These are phyloP conservation scores for Blennius ocellaris DNA, from an alignment of 2,113 vertebrate species.

Conservation along the genomic window DNA sequence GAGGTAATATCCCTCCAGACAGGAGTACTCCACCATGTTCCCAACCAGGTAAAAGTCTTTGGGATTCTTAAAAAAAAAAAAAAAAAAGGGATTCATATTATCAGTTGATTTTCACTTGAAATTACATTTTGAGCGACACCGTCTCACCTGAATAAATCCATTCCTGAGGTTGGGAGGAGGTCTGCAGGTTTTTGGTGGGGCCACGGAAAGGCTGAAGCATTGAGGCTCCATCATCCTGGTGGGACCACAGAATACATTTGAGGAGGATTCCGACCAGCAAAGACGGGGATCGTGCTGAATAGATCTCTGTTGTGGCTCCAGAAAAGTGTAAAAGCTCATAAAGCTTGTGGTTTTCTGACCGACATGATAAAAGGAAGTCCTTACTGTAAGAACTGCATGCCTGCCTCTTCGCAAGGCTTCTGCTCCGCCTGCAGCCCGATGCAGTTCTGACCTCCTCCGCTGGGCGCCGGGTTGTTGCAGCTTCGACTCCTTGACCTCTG, in stretches of 20 bases:
- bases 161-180: conserved; percentile 87
- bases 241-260: conserved; percentile 1
- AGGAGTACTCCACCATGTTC: conserved; percentile 86
- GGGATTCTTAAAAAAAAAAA: too few species aligned
- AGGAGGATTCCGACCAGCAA: too few species aligned
- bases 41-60: conserved; percentile 84
- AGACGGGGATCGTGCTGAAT: neutral
- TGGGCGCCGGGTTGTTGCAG: conserved; percentile 89
- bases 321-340: too few species aligned
- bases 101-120: neutral
- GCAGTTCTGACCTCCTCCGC: conserved; percentile 83
- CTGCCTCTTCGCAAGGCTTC: conserved; percentile 83
- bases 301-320: too few species aligned
- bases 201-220: conserved; percentile 87
- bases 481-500: conserved; percentile 83
- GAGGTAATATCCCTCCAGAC: conserved; percentile 84
- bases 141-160: conserved; percentile 87
- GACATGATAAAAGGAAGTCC: conserved; percentile 2
- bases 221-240: conserved; percentile 91
- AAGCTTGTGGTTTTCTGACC: too few species aligned
- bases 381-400: conserved; percentile 88
- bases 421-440: conserved; percentile 79
- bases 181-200: conserved; percentile 85
- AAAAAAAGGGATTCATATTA: conserved; percentile 22
- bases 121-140: neutral